Evolutionary conservation across 2,888 invertebrate genomes (phyloP).

Genomic region (Erynnis tages): DNA sequence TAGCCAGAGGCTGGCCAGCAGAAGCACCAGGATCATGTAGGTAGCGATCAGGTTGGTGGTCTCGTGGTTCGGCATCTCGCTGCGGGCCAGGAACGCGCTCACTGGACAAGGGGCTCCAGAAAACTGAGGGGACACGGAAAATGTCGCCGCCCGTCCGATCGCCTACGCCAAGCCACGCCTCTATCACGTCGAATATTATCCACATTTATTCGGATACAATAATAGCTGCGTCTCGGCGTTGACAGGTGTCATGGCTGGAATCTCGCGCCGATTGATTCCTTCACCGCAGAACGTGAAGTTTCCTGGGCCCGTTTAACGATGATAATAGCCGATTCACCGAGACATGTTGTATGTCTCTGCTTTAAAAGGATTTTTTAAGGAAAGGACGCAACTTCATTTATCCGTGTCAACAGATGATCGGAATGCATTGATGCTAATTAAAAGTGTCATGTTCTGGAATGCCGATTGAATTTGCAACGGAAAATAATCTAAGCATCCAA

Average conservation of each 20-base stretch:
- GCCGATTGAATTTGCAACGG: no score
- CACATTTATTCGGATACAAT: conserved; percentile 59
- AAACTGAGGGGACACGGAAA: conserved; percentile 55
- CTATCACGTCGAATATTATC: conserved; percentile 45
- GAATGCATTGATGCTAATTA: no score
- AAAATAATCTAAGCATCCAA: no score
- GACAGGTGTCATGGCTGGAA: conserved; percentile 42
- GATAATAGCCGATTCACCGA: no score
- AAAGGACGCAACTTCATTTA: no score
- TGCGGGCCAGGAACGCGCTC: conserved; percentile 44
- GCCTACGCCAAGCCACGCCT: conserved; percentile 58
- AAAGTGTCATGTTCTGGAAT: no score
- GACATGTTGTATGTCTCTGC: no score
- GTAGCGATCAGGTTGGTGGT: conserved; percentile 86
- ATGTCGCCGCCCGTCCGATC: conserved; percentile 42
- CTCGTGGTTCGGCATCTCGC: conserved; percentile 80
- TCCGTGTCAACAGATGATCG: no score
- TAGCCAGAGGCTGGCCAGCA: conserved; percentile 85
- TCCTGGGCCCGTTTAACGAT: neutral
- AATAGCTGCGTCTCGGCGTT: conserved; percentile 46
- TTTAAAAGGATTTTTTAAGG: no score
- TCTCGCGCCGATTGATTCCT: conserved; percentile 29
- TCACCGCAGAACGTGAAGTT: conserved; percentile 18
- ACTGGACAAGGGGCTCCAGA: conserved; percentile 63
- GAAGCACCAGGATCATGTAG: conserved; percentile 84